Percentiles rank a stretch among this genome's conserved stretches.
phyloP scores from a whole-genome alignment of 1,140 invertebrate species.

The Drosophila takahashii region DNA sequence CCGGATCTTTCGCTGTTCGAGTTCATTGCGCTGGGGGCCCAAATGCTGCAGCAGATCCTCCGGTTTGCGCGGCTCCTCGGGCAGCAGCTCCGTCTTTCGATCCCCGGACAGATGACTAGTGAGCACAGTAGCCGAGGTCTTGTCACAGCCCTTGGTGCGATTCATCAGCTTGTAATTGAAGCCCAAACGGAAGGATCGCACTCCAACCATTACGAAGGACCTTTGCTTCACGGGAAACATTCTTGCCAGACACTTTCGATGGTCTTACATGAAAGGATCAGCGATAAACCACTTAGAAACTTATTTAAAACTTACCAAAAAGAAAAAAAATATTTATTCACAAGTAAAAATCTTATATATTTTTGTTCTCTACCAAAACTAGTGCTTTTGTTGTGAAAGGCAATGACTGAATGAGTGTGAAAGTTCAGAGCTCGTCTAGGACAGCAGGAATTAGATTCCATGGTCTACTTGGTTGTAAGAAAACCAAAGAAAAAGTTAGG shows the following conservation, averaged over 20 bases:
- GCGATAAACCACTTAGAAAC: no score
- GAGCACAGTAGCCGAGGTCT: slow-evolving; percentile 25
- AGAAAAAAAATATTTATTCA: not conserved
- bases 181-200: not conserved
- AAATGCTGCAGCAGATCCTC: not conserved
- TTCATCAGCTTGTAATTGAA: not conserved
- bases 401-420: not conserved
- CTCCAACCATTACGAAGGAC: not conserved
- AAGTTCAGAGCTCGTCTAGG: not conserved
- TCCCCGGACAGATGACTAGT: not conserved
- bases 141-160: not conserved
- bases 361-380: not conserved
- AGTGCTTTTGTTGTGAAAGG: not conserved
- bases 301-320: not conserved
- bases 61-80: not conserved
- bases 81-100: not conserved
- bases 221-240: not conserved
- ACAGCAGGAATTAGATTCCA: not conserved
- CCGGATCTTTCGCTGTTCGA: slow-evolving; percentile 33
- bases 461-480: slow-evolving; percentile 2
- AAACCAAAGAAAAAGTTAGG: not conserved
- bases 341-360: not conserved
- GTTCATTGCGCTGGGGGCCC: slow-evolving; percentile 20
- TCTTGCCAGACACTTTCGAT: not conserved
- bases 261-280: no score